Base-by-base conservation (phyloP, 2,888 invertebrate genomes). In the Agrilus cyanescens region DNA sequence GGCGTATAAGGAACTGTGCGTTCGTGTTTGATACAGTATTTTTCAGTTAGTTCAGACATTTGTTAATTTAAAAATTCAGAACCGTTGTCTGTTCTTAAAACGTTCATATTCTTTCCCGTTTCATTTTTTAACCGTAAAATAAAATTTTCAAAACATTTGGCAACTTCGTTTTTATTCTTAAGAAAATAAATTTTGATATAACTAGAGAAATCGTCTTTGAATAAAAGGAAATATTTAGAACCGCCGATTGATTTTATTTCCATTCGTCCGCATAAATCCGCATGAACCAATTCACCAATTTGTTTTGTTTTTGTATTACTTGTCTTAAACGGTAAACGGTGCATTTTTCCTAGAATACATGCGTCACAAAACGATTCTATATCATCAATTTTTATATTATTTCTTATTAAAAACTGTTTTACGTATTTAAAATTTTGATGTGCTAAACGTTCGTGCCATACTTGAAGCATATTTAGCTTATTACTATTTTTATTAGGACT, bases 1-100 rank as follows among this genome's bases (percentile, higher is more conserved):
- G 62, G 60, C 8, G 59, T 58, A 45, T 59, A 59, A 4, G 52
- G 44, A 1, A 55, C 55, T 6, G 54, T 51, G 44, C 37, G 53
- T 49, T 60, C 55, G 37, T 60, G 57, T 20, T 31, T 42, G 6
- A 59, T 57, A 5, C 58, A 59, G 18, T 37, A 18, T 39, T 40
- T 45, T 8, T 37, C 10, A 13, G 52, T 53, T 18, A 56, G 18
- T n/a, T 53, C 41, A 37, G 41, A 32, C 1, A 58, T 30, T 14
- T 51, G 46, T 38, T 46, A 41, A 43, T 58, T 59, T 6, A 49
- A 12, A 46, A 55, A 61, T 44, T 57, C 57, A 12, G 35, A 18
- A 12, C 57, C 58, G 50, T 57, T 55, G 20, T 61, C 60, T 32
- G 44, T 51, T 43, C 58, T 36, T 4, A 61, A 43, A 7, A 14